A percentile compares a stretch with the other conserved stretches of the same genome.
Conservation (phyloP, 35 echinoderm and acorn worm species). For the Heliocidaris erythrogramma region DNA sequence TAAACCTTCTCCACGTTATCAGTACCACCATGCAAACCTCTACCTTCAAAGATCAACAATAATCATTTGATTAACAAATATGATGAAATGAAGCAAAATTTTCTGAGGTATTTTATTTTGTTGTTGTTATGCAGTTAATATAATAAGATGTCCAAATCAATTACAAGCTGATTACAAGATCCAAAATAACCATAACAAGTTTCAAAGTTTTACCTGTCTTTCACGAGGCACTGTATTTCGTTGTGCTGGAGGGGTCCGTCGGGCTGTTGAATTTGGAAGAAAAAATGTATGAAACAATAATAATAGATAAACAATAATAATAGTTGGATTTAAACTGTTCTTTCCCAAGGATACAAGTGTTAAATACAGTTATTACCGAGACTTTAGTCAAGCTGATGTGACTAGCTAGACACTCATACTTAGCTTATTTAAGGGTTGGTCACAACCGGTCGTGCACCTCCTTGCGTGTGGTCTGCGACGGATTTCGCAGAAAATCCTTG, state of each 20-base stretch:
- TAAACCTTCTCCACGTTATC: too few species aligned
- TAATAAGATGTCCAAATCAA: neutral
- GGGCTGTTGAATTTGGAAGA: neutral
- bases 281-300: neutral
- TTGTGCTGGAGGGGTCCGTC: slow-evolving; percentile 36
- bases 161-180: neutral
- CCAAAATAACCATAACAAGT: neutral
- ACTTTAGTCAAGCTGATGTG: neutral
- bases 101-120: neutral
- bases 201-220: slow-evolving; percentile 31
- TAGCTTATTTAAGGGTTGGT: too few species aligned
- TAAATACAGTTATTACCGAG: neutral
- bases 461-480: too few species aligned
- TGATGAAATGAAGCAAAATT: neutral
- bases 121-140: neutral
- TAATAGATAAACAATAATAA: neutral
- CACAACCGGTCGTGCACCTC: too few species aligned
- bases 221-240: slow-evolving; percentile 62
- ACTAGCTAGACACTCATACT: neutral
- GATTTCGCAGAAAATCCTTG: too few species aligned
- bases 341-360: neutral
- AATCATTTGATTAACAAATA: neutral
- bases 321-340: neutral
- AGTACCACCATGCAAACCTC: too few species aligned
- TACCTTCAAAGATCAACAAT: neutral